Evolutionary conservation across 2,797 vertebrate genomes (phyloP).

Genomic region (Pelochelys cantorii): DNA sequence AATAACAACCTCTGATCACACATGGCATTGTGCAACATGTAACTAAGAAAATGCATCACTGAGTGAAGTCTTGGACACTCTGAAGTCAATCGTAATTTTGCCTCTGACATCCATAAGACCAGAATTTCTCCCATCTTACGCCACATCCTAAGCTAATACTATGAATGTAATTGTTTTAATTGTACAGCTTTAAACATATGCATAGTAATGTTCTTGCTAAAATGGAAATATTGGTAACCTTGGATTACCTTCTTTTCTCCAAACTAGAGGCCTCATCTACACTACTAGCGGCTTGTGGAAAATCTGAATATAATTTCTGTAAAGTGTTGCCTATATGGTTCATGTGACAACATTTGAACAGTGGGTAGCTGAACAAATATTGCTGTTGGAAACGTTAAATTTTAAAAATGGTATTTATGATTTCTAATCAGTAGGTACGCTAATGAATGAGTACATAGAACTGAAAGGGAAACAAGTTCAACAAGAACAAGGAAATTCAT

Average conservation of each 20-base stretch:
- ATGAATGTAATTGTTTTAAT: neutral
- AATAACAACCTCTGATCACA: neutral
- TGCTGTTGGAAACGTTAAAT: neutral
- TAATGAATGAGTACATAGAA: neutral
- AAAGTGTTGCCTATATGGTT: neutral
- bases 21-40: neutral
- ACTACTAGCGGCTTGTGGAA: neutral
- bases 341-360: neutral
- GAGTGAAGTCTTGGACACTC: neutral
- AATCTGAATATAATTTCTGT: neutral
- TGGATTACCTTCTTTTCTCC: neutral
- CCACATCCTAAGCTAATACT: neutral
- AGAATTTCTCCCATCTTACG: neutral
- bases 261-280: neutral
- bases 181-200: neutral
- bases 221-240: neutral
- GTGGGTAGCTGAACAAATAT: neutral
- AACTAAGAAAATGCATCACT: neutral
- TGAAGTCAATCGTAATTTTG: neutral
- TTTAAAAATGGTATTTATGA: neutral
- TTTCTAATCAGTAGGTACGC: neutral
- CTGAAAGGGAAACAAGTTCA: neutral
- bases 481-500: neutral
- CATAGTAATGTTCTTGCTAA: neutral
- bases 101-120: neutral